phyloP scores from a whole-genome alignment of 2,888 invertebrate species.

The Miltochrista miniata region DNA sequence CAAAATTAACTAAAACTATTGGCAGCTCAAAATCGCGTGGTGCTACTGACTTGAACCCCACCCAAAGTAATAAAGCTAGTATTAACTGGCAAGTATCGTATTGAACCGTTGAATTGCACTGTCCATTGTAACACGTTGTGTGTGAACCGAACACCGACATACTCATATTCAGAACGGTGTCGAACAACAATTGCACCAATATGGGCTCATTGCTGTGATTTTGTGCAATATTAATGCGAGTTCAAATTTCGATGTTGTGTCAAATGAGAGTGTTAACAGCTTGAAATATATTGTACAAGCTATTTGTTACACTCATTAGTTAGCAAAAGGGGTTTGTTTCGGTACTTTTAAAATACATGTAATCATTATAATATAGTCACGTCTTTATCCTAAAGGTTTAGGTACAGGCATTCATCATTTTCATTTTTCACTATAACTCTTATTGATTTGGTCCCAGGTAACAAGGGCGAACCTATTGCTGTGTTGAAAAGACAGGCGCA shows the following conservation, averaged over 20 bases:
- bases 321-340: too few relatives aligned
- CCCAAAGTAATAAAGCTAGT: slow-evolving; percentile 24
- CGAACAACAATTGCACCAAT: slow-evolving; percentile 4
- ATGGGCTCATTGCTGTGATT: neutral
- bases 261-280: slow-evolving; percentile 4
- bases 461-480: too few relatives aligned
- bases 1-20: neutral
- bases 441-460: too few relatives aligned
- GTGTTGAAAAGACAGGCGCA: too few relatives aligned
- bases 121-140: slow-evolving; percentile 16
- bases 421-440: too few relatives aligned
- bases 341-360: too few relatives aligned
- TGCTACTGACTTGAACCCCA: slow-evolving; percentile 9
- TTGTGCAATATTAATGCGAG: slow-evolving; percentile 1
- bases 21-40: neutral
- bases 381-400: too few relatives aligned
- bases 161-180: neutral
- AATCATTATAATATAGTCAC: too few relatives aligned
- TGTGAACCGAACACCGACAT: slow-evolving; percentile 7
- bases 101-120: slow-evolving; percentile 18
- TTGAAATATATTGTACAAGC: too few relatives aligned
- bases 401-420: too few relatives aligned
- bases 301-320: too few relatives aligned
- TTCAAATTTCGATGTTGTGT: slow-evolving; percentile 5
- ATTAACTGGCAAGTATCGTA: slow-evolving; percentile 37